Base-by-base conservation (phyloP, 1,140 invertebrate species). In the Zaprionus camerounensis region DNA sequence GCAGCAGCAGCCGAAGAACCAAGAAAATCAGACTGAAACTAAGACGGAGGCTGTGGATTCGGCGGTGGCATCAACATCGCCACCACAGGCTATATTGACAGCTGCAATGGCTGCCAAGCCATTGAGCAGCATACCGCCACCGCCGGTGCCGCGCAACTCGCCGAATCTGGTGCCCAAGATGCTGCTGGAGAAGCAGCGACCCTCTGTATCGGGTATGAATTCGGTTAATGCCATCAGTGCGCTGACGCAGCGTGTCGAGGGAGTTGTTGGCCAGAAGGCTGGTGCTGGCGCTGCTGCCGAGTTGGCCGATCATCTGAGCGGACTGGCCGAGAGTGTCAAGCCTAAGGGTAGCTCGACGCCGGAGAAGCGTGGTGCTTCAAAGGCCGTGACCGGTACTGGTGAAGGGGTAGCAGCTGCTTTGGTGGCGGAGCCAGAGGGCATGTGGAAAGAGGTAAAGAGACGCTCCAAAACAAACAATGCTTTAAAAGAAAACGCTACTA, bases 71-170 rank as follows among this genome's bases (percentile, higher is more conserved):
- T 38, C 58, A 68, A 44, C 70, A 44, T 76, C 71, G 64, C 80
- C 58, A 77, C 81, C 72, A 77, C 86, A 70, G 93, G 79, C 87
- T 58, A 90, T 92, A 70, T 67, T 92, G 34, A 87, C 77, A 56
- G 69, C 94, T 28, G 93, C 93, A 82, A 94, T 94, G 78, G 94
- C 94, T 11, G 94, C 95, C 2, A 94, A 94, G 70, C 93, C 96
- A 41, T 91, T 96, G 72, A 80, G 93, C 31, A 94, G 94, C 62
- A 94, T 96, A 68, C 95, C 96, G 9, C 94, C 95, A 49, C 95
- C 96, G 12, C 95, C 96, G 24, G 78, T 96, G 81, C 95, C 95
- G 36, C 94, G 94, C 90, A 92, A 93, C 28, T 82, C 88, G 3
- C 90, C 88, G 57, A 92, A 66, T 70, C 65, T 92, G 46, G 67